These are phyloP conservation scores for Apogon talboti DNA, from an alignment of 2,797 vertebrate genomes.

Conservation along the genomic window DNA sequence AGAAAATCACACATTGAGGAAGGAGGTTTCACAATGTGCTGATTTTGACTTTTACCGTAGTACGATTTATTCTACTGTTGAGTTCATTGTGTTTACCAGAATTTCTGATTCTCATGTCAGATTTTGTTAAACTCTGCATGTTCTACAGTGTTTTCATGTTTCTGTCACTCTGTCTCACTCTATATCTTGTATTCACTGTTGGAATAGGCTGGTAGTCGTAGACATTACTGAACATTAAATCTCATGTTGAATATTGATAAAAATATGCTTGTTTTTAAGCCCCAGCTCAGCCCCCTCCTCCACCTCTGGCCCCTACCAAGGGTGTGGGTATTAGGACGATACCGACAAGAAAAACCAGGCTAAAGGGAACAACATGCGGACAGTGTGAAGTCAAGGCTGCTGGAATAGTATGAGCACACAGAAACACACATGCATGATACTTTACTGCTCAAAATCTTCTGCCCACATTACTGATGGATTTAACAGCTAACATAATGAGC, in stretches of 20 bases:
- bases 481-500: neutral
- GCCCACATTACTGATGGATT: neutral
- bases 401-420: slow-evolving; percentile 79
- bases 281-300: slow-evolving; percentile 22
- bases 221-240: slow-evolving; percentile 9
- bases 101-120: neutral
- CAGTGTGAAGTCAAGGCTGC: slow-evolving; percentile 84
- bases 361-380: slow-evolving; percentile 77
- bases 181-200: neutral
- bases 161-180: neutral
- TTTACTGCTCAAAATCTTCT: neutral
- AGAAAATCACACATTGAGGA: slow-evolving; percentile 5
- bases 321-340: neutral
- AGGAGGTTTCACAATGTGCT: slow-evolving; percentile 20
- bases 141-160: neutral
- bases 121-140: neutral
- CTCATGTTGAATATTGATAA: slow-evolving; percentile 2
- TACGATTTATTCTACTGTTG: too few species aligned
- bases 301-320: slow-evolving; percentile 30
- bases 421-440: neutral
- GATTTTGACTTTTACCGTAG: neutral
- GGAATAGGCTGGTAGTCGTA: neutral
- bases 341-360: slow-evolving; percentile 66
- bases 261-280: slow-evolving; percentile 29
- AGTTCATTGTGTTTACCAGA: neutral